Evolutionary conservation across 2,113 vertebrate species (phyloP).

Genomic region (Elaphurus davidianus): DNA sequence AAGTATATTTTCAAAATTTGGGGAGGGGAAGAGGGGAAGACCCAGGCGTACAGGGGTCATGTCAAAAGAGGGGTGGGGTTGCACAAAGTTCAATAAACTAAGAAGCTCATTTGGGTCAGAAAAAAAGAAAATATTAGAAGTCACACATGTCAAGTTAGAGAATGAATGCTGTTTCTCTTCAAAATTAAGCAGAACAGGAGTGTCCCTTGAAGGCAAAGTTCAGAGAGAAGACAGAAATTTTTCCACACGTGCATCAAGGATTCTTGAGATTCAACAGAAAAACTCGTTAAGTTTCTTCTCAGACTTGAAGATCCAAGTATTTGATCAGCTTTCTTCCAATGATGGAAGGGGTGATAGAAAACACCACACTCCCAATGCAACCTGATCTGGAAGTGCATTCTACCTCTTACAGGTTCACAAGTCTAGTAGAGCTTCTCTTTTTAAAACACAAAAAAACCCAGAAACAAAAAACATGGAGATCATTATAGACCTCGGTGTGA

Average conservation of each 20-base stretch:
- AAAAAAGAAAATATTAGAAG: not conserved
- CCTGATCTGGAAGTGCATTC: not conserved
- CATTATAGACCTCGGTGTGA: not conserved
- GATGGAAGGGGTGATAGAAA: not conserved
- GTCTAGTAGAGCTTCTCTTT: not conserved
- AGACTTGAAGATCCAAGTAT: not conserved
- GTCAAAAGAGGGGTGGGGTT: not conserved
- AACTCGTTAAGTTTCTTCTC: not conserved
- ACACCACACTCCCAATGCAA: no score
- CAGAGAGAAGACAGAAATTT: not conserved
- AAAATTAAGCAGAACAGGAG: not conserved
- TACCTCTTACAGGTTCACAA: not conserved
- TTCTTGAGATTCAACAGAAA: not conserved
- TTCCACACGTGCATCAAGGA: not conserved
- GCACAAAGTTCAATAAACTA: not conserved
- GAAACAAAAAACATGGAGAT: not conserved
- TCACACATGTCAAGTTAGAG: not conserved
- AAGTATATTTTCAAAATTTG: not conserved
- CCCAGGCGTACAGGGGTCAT: not conserved
- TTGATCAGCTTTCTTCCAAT: not conserved
- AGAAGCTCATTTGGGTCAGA: not conserved
- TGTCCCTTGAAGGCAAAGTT: not conserved
- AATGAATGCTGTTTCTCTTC: not conserved
- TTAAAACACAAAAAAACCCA: not conserved
- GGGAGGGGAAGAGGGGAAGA: not conserved